Percentiles rank a stretch among this genome's conserved stretches.
phyloP scores from a whole-genome alignment of 1,140 invertebrate species.

The Zophobas atratus region DNA sequence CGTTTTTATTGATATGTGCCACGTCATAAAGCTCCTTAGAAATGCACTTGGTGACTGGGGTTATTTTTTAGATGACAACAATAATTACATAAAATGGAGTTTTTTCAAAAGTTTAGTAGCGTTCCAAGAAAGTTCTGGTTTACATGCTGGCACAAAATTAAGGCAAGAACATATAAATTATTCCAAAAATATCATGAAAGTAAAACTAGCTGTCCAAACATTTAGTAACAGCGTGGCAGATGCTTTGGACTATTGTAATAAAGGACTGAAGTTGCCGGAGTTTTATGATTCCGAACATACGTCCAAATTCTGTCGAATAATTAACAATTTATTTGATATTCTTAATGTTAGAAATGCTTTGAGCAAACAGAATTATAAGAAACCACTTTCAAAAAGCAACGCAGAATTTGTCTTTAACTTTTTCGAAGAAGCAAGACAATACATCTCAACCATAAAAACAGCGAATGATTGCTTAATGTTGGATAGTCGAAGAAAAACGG shows the following conservation, averaged over 20 bases:
- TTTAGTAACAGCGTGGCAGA: conserved; percentile 58
- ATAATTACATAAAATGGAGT: conserved; percentile 35
- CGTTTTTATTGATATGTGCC: conserved; percentile 57
- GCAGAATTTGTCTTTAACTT: conserved; percentile 1
- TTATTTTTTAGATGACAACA: conserved; percentile 53
- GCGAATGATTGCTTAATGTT: neutral
- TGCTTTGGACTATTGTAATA: conserved; percentile 55
- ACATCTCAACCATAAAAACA: neutral
- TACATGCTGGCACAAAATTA: conserved; percentile 62
- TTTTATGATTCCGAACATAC: conserved; percentile 52
- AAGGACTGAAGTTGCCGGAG: conserved; percentile 46
- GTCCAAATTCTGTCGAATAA: conserved; percentile 54
- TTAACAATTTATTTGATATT: conserved; percentile 60
- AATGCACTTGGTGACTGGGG: conserved; percentile 58
- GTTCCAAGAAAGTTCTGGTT: conserved; percentile 57
- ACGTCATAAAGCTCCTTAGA: conserved; percentile 60
- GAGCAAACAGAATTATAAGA: conserved; percentile 9
- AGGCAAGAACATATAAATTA: conserved; percentile 59
- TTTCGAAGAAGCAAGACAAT: conserved; percentile 18
- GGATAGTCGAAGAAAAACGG: neutral
- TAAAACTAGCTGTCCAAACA: conserved; percentile 60
- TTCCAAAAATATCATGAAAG: conserved; percentile 63
- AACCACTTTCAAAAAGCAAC: conserved; percentile 11
- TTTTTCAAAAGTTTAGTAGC: conserved; percentile 51
- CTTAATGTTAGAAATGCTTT: conserved; percentile 28